Evolutionary conservation across 1,140 invertebrate species (phyloP).

Genomic region (Centruroides vittatus): DNA sequence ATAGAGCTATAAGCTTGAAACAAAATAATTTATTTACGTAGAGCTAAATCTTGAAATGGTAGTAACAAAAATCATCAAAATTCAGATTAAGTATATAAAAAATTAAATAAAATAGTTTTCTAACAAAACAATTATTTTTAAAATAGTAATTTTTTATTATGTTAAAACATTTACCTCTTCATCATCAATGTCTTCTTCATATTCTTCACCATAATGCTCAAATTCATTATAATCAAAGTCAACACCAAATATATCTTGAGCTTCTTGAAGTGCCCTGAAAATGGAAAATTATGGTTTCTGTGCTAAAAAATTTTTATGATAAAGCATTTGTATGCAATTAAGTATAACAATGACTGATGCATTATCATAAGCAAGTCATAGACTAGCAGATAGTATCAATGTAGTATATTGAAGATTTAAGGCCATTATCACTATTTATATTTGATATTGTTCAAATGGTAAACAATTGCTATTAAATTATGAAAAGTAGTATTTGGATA

Average conservation of each 20-base stretch:
- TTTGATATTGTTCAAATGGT: too few species aligned
- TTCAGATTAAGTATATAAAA: too few species aligned
- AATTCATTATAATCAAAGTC: constrained; percentile 97
- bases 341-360: constrained; percentile 1
- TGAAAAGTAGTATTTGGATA: too few species aligned
- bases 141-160: constrained; percentile 8
- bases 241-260: constrained; percentile 98
- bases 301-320: not conserved
- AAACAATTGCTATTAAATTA: too few species aligned
- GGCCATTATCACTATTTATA: too few species aligned
- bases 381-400: not conserved
- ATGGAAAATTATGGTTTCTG: constrained; percentile 10
- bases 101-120: too few species aligned
- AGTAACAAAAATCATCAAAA: too few species aligned
- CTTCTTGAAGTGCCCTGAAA: constrained; percentile 78
- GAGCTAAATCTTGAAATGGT: too few species aligned
- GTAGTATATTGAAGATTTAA: too few species aligned
- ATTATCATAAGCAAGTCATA: not conserved
- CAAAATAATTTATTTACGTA: too few species aligned
- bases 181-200: constrained; percentile 46
- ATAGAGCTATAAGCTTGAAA: too few species aligned
- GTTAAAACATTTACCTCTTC: constrained; percentile 25
- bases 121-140: not conserved
- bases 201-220: constrained; percentile 55
- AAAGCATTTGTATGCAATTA: not conserved